phyloP scores from a whole-genome alignment of 2,888 invertebrate species.

The Morpho deidamia region DNA sequence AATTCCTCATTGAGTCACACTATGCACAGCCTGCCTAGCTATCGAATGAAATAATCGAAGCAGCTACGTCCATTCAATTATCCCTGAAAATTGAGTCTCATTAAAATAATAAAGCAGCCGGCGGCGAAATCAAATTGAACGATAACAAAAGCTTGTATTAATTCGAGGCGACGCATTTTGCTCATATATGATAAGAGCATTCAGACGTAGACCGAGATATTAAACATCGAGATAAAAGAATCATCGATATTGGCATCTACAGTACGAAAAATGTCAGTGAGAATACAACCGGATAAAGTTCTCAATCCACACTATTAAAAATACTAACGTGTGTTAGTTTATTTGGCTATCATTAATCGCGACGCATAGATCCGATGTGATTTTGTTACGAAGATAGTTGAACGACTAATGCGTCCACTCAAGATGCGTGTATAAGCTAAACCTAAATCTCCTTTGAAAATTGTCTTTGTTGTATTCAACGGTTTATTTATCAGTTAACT shows the following conservation, averaged over 20 bases:
- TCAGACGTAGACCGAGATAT: constrained; percentile 20
- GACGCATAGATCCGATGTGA: no score
- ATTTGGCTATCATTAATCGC: no score
- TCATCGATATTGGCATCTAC: background rate
- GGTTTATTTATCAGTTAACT: no score
- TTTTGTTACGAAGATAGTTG: no score
- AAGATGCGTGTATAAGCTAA: no score
- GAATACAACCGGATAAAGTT: no score
- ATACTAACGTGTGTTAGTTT: no score
- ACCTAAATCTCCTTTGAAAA: no score
- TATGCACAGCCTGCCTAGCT: constrained; percentile 32
- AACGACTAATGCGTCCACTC: no score
- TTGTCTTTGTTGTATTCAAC: no score
- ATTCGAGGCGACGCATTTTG: constrained; percentile 56
- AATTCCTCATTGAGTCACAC: constrained; percentile 11
- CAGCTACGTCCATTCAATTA: constrained; percentile 70
- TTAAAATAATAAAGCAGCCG: constrained; percentile 77
- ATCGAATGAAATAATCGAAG: constrained; percentile 65
- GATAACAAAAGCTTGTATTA: constrained; percentile 73
- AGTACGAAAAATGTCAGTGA: no score
- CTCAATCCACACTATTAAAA: no score
- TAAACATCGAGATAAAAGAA: constrained; percentile 4
- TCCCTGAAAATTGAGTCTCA: constrained; percentile 74
- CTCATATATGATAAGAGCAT: constrained; percentile 35
- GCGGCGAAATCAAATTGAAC: constrained; percentile 73